A percentile compares a stretch with the other conserved stretches of the same genome.
These are phyloP conservation scores for Neodiprion lecontei DNA, from an alignment of 1,140 invertebrate species.

Conservation along the genomic window DNA sequence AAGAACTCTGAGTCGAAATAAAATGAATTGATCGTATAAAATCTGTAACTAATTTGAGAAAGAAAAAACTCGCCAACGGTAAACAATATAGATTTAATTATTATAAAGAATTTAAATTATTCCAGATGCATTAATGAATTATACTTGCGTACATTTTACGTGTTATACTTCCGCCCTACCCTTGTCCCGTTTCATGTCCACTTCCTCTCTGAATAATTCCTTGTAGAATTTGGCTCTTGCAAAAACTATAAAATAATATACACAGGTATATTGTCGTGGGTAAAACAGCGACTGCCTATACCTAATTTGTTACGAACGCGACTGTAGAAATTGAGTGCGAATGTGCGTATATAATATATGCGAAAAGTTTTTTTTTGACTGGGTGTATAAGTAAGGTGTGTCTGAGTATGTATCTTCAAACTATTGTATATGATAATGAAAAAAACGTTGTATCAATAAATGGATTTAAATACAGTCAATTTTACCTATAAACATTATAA, in stretches of 20 bases:
- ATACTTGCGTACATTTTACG: conserved; percentile 27
- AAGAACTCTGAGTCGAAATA: conserved; percentile 39
- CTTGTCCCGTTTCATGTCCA: background rate
- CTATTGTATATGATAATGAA: background rate
- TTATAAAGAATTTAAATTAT: conserved; percentile 43
- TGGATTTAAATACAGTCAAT: background rate
- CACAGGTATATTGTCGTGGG: no score
- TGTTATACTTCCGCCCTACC: background rate
- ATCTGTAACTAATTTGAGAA: conserved; percentile 28
- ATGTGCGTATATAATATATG: background rate
- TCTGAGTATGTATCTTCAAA: background rate
- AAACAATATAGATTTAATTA: conserved; percentile 30
- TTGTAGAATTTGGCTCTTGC: no score
- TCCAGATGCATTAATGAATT: conserved; percentile 38
- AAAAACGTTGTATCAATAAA: background rate
- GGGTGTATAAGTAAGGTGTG: no score
- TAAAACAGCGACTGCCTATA: no score
- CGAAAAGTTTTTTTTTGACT: no score
- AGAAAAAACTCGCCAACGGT: conserved; percentile 35
- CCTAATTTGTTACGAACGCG: no score
- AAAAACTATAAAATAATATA: no score
- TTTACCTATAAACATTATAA: no score
- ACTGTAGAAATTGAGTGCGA: no score
- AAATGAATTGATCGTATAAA: conserved; percentile 41
- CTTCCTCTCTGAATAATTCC: no score